Evolutionary conservation across 1,140 invertebrate genomes (phyloP), one percentile per base, ranked within the genome.

Genomic region (Dysdera silvatica): DNA sequence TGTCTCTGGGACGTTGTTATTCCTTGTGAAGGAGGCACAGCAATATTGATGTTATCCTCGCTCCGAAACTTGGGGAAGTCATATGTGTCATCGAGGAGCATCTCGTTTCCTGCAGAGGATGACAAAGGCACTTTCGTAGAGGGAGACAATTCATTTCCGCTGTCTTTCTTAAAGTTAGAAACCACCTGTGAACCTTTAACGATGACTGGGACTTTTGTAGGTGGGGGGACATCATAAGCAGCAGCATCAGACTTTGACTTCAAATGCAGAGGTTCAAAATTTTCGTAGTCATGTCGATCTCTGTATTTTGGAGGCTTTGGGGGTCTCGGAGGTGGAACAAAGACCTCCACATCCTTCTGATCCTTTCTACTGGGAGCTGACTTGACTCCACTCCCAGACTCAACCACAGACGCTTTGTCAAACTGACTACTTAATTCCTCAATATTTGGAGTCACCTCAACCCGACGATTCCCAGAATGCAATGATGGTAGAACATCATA

Each of bases 21-120:
- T 12, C 20, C 51, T 29, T 48, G 40, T 14, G 62, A 43, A 31
- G 56, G 61, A 4, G 69, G 70, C 18, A 70, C 66, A 16, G 60
- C 24, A 2, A 57, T 31, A 56, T 65, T 69, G 8, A 71, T 51
- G 18, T 61, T 62, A 32, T 71, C 60, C 62, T 82, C 78, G 72
- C 33, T 51, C n/a, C 87, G 83, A 48, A 83, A 83, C 61, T 85
- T 78, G 28, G 85, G 84, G 75, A 87, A 83, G 72, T 88, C 86
- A 68, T 87, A 86, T 65, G 81, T 83, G 41, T 87, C 85, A 73
- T 87, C 85, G 43, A 70, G 55, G 32, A 24, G 57, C 33, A 8
- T 45, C 68, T 65, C 40, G 55, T 66, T 58, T 53, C 32, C 16
- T 5, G 26, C 40, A 35, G 23, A 18, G 3, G 52, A 23, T 23